These are phyloP conservation scores for Acropora yongei DNA, from an alignment of 64 coral and sea anemone species.

Conservation along the genomic window DNA sequence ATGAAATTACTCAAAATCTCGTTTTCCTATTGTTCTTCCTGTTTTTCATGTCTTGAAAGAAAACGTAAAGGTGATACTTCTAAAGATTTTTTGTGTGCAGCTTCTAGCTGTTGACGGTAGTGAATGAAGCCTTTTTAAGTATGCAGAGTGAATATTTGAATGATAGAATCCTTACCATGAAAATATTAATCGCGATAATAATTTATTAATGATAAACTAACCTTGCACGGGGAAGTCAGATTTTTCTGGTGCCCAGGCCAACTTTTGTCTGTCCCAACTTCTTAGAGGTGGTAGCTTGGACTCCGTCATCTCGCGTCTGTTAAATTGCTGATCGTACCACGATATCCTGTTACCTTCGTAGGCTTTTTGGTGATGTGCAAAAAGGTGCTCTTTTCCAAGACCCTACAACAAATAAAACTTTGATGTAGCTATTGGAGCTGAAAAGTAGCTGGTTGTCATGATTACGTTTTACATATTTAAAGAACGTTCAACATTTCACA, in stretches of 20 bases:
- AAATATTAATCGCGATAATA: no score
- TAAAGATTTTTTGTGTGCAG: no score
- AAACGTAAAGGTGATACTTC: no score
- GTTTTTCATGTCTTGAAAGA: no score
- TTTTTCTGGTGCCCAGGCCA: slow-evolving; percentile 90
- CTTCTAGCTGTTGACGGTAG: no score
- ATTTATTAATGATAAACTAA: slow-evolving; percentile 34
- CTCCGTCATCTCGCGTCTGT: slow-evolving; percentile 76
- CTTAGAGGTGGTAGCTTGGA: slow-evolving; percentile 73
- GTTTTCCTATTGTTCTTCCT: no score
- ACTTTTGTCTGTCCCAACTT: slow-evolving; percentile 88
- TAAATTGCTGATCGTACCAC: slow-evolving; percentile 99
- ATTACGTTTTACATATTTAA: background rate
- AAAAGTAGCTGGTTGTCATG: background rate
- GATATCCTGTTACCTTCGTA: slow-evolving; percentile 86
- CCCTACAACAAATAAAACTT: slow-evolving; percentile 60
- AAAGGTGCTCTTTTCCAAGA: slow-evolving; percentile 84
- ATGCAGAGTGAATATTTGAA: no score
- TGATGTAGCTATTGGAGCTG: background rate
- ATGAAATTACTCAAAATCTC: no score
- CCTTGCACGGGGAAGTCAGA: slow-evolving; percentile 95
- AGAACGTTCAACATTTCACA: background rate
- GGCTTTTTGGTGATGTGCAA: slow-evolving; percentile 90
- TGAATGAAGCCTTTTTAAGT: no score
- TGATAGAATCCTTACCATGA: no score